Evolutionary conservation across 2,797 vertebrate species (phyloP).

Genomic region (Sebastes kiyomatsui): DNA sequence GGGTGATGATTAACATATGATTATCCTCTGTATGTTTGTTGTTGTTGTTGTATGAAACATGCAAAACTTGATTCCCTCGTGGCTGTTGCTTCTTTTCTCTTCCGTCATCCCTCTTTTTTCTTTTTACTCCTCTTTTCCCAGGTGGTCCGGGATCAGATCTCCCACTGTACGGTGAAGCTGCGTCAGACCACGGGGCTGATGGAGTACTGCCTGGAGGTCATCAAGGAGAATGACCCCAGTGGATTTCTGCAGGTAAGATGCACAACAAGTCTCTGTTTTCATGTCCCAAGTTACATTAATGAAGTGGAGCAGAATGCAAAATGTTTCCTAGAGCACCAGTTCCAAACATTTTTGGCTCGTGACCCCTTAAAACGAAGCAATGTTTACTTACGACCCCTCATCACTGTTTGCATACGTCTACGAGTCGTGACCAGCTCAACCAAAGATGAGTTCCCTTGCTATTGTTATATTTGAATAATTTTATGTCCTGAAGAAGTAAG

Average conservation of each 20-base stretch:
- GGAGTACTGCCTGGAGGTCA: slow-evolving; percentile 99
- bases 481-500: background rate
- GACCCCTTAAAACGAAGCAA: background rate
- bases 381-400: background rate
- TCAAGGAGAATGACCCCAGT: slow-evolving; percentile 98
- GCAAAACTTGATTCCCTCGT: background rate
- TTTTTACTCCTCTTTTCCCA: slow-evolving; percentile 45
- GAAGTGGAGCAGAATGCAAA: background rate
- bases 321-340: background rate
- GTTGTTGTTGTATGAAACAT: background rate
- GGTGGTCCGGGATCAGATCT: slow-evolving; percentile 98
- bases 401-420: background rate
- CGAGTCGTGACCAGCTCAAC: background rate
- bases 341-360: background rate
- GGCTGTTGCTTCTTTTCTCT: background rate
- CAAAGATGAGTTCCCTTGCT: background rate
- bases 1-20: slow-evolving; percentile 10
- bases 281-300: background rate
- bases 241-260: slow-evolving; percentile 94
- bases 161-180: slow-evolving; percentile 97
- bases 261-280: background rate
- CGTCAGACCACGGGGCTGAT: slow-evolving; percentile 98
- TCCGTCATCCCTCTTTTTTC: background rate
- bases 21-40: background rate
- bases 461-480: background rate